A percentile compares a stretch with the other conserved stretches of the same genome.
Conservation (phyloP, 2,888 invertebrate species). For the Dioctria rufipes region DNA sequence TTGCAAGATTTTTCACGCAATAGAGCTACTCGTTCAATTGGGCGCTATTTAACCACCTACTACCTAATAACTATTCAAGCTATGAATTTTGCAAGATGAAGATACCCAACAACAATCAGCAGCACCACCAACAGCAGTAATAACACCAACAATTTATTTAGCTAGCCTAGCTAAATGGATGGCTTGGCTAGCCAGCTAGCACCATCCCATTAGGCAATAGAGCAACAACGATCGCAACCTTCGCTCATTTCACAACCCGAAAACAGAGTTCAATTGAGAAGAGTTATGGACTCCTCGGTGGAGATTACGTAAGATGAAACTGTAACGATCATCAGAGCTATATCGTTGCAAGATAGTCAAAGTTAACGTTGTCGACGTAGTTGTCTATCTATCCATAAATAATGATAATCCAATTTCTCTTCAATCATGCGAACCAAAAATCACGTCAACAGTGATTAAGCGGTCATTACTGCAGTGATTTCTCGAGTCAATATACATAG, state of each 20-base stretch:
- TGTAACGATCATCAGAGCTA: conserved; percentile 45
- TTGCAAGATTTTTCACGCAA: conserved; percentile 45
- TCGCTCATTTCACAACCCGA: conserved; percentile 51
- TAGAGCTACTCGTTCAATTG: not conserved
- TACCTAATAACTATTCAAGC: not conserved
- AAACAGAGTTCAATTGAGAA: conserved; percentile 49
- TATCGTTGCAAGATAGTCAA: conserved; percentile 28
- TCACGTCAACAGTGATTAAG: conserved; percentile 58
- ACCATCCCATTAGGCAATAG: conserved; percentile 8
- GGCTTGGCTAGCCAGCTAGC: not conserved
- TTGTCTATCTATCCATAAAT: conserved; percentile 38
- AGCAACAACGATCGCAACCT: conserved; percentile 28
- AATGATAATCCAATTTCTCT: conserved; percentile 56
- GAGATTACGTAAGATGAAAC: conserved; percentile 45
- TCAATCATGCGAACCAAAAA: conserved; percentile 57
- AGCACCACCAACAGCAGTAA: not conserved
- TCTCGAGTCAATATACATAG: conserved; percentile 26
- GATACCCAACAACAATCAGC: not conserved
- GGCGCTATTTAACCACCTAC: conserved; percentile 16
- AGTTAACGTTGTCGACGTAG: conserved; percentile 10
- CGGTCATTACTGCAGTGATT: conserved; percentile 52
- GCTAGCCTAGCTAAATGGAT: not conserved
- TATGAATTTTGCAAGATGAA: conserved; percentile 44
- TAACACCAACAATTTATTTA: not conserved
- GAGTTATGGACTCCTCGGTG: conserved; percentile 21